These are phyloP conservation scores for Lingula anatina DNA, from an alignment of 2,888 invertebrate species.

Conservation along the genomic window DNA sequence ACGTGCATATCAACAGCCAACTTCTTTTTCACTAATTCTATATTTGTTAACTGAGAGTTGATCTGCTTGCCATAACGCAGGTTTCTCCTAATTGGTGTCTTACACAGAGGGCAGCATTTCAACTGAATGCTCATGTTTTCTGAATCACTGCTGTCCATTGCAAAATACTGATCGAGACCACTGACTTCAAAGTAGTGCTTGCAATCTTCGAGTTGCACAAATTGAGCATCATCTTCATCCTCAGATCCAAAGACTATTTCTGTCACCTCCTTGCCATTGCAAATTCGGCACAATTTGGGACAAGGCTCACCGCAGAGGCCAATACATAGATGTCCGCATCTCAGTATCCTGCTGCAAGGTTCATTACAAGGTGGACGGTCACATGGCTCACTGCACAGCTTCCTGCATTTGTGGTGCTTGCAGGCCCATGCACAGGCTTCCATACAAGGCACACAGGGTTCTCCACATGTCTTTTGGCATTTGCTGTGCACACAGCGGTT, in stretches of 20 bases:
- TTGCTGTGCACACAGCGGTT: slow-evolving; percentile 39
- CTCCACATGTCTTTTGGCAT: slow-evolving; percentile 35
- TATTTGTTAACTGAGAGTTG: slow-evolving; percentile 46
- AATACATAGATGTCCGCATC: slow-evolving; percentile 61
- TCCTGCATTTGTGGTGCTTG: slow-evolving; percentile 31
- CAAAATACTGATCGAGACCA: slow-evolving; percentile 47
- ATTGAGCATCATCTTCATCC: slow-evolving; percentile 56
- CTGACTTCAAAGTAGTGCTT: slow-evolving; percentile 45
- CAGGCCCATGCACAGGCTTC: slow-evolving; percentile 46
- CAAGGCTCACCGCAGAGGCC: slow-evolving; percentile 71
- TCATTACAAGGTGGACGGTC: slow-evolving; percentile 36
- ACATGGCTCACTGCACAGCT: slow-evolving; percentile 39
- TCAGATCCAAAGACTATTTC: slow-evolving; percentile 54
- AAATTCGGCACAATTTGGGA: slow-evolving; percentile 60
- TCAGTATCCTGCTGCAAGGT: slow-evolving; percentile 34
- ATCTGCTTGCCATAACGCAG: slow-evolving; percentile 59
- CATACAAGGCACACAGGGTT: slow-evolving; percentile 36
- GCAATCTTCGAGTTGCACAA: slow-evolving; percentile 43
- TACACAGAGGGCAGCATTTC: slow-evolving; percentile 60
- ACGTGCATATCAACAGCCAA: slow-evolving; percentile 10
- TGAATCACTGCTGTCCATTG: slow-evolving; percentile 4
- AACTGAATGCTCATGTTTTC: slow-evolving; percentile 14
- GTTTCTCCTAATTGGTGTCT: slow-evolving; percentile 59
- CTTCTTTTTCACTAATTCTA: slow-evolving; percentile 39
- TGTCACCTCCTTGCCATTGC: slow-evolving; percentile 50